These are phyloP conservation scores for Euthynnus affinis DNA, from an alignment of 2,797 vertebrate species.

Conservation along the genomic window DNA sequence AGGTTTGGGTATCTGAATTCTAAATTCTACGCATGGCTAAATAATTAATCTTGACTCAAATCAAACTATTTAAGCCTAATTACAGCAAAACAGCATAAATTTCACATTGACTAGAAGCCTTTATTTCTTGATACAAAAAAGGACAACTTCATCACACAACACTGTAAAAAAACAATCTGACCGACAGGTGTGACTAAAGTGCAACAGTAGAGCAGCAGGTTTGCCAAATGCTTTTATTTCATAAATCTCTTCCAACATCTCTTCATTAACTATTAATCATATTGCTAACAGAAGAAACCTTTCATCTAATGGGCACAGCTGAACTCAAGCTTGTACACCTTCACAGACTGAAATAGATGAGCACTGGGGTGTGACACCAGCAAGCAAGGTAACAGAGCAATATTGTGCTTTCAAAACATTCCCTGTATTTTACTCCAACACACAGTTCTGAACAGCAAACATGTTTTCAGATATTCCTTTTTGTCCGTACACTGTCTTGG, in stretches of 20 bases:
- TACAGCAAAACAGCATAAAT: constrained; percentile 35
- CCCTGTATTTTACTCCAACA: constrained; percentile 24
- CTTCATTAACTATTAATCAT: constrained; percentile 48
- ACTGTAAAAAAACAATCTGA: constrained; percentile 18
- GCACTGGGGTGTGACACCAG: constrained; percentile 30
- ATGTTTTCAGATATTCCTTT: constrained; percentile 18
- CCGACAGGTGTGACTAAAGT: constrained; percentile 46
- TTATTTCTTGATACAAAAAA: constrained; percentile 54
- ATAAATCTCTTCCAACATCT: constrained; percentile 47
- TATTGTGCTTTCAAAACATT: constrained; percentile 30
- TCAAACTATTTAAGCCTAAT: background rate
- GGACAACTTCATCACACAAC: constrained; percentile 14
- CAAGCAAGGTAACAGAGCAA: constrained; percentile 25
- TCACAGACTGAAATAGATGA: constrained; percentile 32
- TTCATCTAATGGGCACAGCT: constrained; percentile 25
- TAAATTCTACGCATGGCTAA: background rate
- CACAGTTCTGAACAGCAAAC: background rate
- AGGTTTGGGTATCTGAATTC: background rate
- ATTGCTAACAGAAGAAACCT: constrained; percentile 47
- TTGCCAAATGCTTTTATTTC: constrained; percentile 70
- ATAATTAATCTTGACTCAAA: background rate
- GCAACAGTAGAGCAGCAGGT: constrained; percentile 42
- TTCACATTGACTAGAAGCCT: constrained; percentile 48
- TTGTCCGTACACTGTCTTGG: background rate
- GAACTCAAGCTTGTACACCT: constrained; percentile 22